These are phyloP conservation scores for Sitodiplosis mosellana DNA, from an alignment of 1,140 invertebrate species.

Conservation along the genomic window DNA sequence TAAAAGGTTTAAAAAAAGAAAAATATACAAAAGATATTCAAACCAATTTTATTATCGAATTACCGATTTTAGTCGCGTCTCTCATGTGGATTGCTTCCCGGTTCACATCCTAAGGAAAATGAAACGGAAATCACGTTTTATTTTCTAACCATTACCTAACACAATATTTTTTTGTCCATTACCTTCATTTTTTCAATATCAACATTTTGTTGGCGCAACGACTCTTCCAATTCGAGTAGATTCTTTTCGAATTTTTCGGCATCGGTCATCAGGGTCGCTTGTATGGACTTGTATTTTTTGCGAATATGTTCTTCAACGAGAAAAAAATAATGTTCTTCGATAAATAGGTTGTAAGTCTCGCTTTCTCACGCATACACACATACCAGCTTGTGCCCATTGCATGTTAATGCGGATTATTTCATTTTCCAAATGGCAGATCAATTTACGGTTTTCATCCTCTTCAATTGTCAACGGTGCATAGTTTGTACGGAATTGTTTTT, in stretches of 20 bases:
- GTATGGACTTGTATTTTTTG: conserved; percentile 55
- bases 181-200: conserved; percentile 52
- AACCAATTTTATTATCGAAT: too few species aligned
- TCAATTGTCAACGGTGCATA: conserved; percentile 28
- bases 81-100: conserved; percentile 49
- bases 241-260: conserved; percentile 52
- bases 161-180: conserved; percentile 7
- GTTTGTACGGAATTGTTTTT: conserved; percentile 15
- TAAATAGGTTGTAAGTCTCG: too few species aligned
- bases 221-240: conserved; percentile 42
- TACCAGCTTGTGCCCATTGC: too few species aligned
- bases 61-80: conserved; percentile 42
- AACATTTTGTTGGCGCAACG: conserved; percentile 40
- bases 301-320: conserved; percentile 53
- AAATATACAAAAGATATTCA: too few species aligned
- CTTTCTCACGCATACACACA: too few species aligned
- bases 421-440: conserved; percentile 51
- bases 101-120: conserved; percentile 30
- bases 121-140: background rate
- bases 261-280: conserved; percentile 45
- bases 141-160: background rate
- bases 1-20: too few species aligned
- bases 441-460: conserved; percentile 23
- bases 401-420: conserved; percentile 43
- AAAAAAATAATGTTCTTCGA: too few species aligned